Percentiles rank a stretch among this genome's conserved stretches.
phyloP scores from a whole-genome alignment of 2,113 vertebrate genomes.

The Myiagra hebetior region DNA sequence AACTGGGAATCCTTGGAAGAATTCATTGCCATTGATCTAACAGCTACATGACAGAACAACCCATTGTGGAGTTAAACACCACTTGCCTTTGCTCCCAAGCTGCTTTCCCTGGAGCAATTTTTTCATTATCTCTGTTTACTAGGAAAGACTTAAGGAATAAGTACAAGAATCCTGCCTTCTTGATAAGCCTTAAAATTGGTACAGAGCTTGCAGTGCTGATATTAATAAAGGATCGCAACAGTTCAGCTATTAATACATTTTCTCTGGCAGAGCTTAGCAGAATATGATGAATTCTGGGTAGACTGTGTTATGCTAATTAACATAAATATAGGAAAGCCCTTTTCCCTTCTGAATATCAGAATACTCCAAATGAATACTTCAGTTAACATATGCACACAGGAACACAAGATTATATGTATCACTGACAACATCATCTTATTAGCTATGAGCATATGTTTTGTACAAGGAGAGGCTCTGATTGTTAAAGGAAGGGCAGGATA shows the following conservation, averaged over 20 bases:
- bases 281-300: conserved; percentile 55
- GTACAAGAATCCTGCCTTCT: neutral
- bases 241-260: conserved; percentile 66
- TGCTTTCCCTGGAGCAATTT: neutral
- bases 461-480: neutral
- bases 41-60: neutral
- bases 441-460: conserved; percentile 14
- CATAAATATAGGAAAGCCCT: conserved; percentile 63
- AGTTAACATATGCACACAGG: conserved; percentile 48
- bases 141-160: conserved; percentile 5
- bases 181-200: neutral
- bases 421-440: conserved; percentile 38
- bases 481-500: neutral
- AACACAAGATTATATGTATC: conserved; percentile 41
- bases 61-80: neutral
- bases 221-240: conserved; percentile 44
- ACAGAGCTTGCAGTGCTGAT: neutral
- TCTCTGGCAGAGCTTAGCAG: conserved; percentile 40
- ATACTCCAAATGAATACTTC: neutral
- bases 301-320: conserved; percentile 42
- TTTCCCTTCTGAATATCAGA: conserved; percentile 36
- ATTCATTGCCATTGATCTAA: neutral
- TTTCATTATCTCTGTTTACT: conserved; percentile 24
- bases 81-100: neutral
- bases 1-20: neutral